A percentile compares a stretch with the other conserved stretches of the same genome.
phyloP scores from a whole-genome alignment of 2,113 vertebrate species.

The Dromas ardeola region DNA sequence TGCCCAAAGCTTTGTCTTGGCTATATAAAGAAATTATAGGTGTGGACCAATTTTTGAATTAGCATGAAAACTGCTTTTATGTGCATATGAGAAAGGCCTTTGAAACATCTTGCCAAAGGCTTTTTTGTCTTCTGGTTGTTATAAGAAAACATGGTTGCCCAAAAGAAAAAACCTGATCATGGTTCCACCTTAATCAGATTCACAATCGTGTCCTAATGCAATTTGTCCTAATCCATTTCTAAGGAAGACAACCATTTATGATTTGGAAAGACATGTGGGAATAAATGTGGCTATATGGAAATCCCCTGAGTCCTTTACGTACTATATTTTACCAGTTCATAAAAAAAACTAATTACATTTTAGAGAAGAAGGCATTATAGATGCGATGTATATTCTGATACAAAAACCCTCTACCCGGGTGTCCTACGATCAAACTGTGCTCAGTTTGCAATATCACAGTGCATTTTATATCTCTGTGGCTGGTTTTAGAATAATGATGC shows the following conservation, averaged over 20 bases:
- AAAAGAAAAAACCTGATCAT: constrained; percentile 86
- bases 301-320: constrained; percentile 87
- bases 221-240: constrained; percentile 97
- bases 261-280: constrained; percentile 91
- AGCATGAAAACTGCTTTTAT: constrained; percentile 72
- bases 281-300: constrained; percentile 90
- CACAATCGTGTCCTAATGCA: constrained; percentile 94
- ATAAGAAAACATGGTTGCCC: constrained; percentile 87
- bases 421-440: constrained; percentile 21
- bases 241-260: constrained; percentile 96
- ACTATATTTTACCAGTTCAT: constrained; percentile 93
- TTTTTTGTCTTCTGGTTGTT: constrained; percentile 80
- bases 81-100: constrained; percentile 66
- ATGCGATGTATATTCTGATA: constrained; percentile 53
- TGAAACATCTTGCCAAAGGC: constrained; percentile 87
- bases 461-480: constrained; percentile 3
- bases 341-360: constrained; percentile 91
- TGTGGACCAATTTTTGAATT: constrained; percentile 72
- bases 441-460: background rate
- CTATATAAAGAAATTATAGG: constrained; percentile 72
- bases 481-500: constrained; percentile 50
- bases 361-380: constrained; percentile 63
- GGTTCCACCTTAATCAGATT: constrained; percentile 95
- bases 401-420: background rate
- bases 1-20: constrained; percentile 70